These are phyloP conservation scores for Sturnira hondurensis DNA, from an alignment of 2,113 vertebrate species.

Conservation along the genomic window DNA sequence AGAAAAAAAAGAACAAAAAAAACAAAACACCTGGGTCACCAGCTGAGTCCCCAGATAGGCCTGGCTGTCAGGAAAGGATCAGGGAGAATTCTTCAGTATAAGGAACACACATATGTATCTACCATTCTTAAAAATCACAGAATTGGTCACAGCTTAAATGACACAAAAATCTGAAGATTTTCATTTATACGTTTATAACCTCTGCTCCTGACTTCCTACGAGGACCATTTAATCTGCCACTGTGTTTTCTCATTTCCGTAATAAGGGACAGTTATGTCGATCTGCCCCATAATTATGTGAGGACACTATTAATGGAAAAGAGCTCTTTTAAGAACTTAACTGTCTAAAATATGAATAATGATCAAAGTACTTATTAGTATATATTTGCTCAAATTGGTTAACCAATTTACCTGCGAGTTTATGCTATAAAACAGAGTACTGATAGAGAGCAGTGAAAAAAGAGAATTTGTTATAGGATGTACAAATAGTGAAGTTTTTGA, in stretches of 20 bases:
- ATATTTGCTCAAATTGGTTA: neutral
- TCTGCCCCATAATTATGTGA: neutral
- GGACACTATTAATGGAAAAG: neutral
- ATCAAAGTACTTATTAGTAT: neutral
- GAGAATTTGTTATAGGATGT: neutral
- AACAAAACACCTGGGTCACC: neutral
- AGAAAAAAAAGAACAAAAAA: neutral
- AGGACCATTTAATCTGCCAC: neutral
- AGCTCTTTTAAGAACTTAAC: neutral
- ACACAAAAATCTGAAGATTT: constrained; percentile 3
- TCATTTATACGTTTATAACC: neutral
- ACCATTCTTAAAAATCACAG: neutral
- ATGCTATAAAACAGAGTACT: neutral
- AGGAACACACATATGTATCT: neutral
- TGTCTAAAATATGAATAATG: constrained; percentile 24
- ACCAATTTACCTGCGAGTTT: neutral
- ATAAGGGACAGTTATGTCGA: neutral
- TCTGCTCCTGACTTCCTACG: neutral
- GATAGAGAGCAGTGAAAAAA: neutral
- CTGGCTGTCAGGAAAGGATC: neutral
- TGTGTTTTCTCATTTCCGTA: neutral
- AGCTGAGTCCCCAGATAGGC: neutral
- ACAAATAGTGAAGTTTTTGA: neutral
- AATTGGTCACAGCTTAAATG: neutral
- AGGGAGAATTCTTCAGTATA: neutral